Evolutionary conservation across 2,797 vertebrate species (phyloP).

Genomic region (Corythornis leucogaster): DNA sequence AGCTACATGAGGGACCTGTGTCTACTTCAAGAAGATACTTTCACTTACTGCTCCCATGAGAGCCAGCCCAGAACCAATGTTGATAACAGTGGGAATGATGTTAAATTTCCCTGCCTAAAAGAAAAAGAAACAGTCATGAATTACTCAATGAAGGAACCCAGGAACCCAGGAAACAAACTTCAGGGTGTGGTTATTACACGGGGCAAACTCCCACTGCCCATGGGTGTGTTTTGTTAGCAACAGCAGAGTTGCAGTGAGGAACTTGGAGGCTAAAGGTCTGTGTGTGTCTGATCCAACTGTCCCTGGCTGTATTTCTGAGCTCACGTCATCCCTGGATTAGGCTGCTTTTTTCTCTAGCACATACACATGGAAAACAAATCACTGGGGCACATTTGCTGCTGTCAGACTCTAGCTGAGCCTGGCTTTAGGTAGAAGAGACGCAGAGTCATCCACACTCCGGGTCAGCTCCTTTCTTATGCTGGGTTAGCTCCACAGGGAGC

Average conservation of each 20-base stretch:
- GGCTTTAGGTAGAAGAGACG: background rate
- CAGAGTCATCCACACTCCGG: background rate
- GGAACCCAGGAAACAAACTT: background rate
- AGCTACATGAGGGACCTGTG: background rate
- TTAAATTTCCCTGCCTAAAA: conserved; percentile 95
- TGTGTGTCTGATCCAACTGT: background rate
- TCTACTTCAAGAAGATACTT: background rate
- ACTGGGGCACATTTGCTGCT: background rate
- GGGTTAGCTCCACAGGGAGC: background rate
- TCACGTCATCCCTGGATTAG: background rate
- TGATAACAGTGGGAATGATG: conserved; percentile 93
- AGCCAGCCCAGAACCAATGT: conserved; percentile 91
- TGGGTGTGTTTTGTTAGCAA: background rate
- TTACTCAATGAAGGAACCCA: background rate
- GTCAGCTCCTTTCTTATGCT: background rate
- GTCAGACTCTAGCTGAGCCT: background rate
- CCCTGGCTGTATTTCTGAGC: background rate
- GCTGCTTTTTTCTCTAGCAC: background rate
- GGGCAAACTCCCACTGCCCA: background rate
- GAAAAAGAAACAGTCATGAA: background rate
- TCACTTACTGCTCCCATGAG: conserved; percentile 92
- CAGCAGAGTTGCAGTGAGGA: background rate
- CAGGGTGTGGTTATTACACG: background rate
- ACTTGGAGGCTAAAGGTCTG: background rate
- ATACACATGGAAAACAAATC: background rate